A percentile compares a stretch with the other conserved stretches of the same genome.
Evolutionary conservation across 2,888 invertebrate species (phyloP).

Genomic region (Epistrophella euchroma): DNA sequence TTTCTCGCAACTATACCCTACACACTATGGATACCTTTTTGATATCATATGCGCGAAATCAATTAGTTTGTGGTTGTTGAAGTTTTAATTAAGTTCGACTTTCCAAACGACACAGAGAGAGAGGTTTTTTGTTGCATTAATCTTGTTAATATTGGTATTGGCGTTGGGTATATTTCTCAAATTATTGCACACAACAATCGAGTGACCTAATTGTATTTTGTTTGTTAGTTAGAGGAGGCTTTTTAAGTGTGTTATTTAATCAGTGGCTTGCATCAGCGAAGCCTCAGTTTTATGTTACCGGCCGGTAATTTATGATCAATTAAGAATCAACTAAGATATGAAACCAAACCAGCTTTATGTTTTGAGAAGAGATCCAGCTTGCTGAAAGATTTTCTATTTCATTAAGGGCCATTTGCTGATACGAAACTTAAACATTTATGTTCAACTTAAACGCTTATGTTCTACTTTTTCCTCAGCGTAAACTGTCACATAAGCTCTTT

Average conservation of each 20-base stretch:
- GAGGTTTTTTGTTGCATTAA: neutral
- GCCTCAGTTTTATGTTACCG: neutral
- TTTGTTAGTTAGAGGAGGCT: neutral
- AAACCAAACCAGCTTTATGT: no score
- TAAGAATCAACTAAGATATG: no score
- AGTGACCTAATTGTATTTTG: conserved; percentile 8
- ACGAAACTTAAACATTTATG: no score
- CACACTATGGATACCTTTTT: conserved; percentile 17
- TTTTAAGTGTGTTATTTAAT: neutral
- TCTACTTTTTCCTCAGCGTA: no score
- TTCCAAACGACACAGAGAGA: conserved; percentile 11
- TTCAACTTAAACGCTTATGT: no score
- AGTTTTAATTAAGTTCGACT: conserved; percentile 45
- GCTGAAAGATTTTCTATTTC: no score
- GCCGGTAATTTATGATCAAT: no score
- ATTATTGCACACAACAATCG: neutral
- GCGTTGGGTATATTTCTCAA: conserved; percentile 2
- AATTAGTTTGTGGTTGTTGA: conserved; percentile 55
- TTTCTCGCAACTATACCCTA: neutral
- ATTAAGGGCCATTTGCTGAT: no score
- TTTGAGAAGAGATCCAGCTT: no score
- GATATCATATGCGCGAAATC: conserved; percentile 48
- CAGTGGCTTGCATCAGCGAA: neutral
- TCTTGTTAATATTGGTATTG: neutral
- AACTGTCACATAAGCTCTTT: no score